Evolutionary conservation across 92 coral and sea anemone species (phyloP).

Genomic region (Epizoanthus illoricatus): DNA sequence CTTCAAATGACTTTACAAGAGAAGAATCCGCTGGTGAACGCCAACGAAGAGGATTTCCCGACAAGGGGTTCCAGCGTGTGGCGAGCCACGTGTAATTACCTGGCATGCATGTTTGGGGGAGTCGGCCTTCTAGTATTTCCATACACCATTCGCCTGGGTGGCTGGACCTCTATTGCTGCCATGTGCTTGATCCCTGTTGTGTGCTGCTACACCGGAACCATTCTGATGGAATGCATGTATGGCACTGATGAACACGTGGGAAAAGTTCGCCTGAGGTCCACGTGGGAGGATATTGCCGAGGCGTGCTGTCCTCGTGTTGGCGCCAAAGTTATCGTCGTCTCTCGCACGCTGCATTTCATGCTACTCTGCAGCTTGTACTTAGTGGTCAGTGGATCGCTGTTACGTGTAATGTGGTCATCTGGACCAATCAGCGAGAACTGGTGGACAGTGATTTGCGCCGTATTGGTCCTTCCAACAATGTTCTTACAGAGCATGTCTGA

Average conservation of each 20-base stretch:
- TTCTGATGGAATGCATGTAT: slow-evolving; percentile 27
- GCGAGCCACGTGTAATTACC: slow-evolving; percentile 20
- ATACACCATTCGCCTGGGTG: slow-evolving; percentile 22
- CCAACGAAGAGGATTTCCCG: neutral
- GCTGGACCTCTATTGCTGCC: slow-evolving; percentile 28
- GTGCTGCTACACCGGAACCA: slow-evolving; percentile 28
- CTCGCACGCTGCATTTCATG: slow-evolving; percentile 16
- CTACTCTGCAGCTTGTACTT: slow-evolving; percentile 28
- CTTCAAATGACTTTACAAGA: neutral
- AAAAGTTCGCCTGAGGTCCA: slow-evolving; percentile 14
- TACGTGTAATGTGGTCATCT: neutral
- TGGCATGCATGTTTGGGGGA: slow-evolving; percentile 30
- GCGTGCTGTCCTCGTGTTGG: slow-evolving; percentile 32
- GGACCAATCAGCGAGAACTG: slow-evolving; percentile 7
- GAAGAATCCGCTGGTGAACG: neutral
- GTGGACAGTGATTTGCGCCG: slow-evolving; percentile 27
- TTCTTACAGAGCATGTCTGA: slow-evolving; percentile 17
- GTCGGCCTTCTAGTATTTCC: slow-evolving; percentile 24
- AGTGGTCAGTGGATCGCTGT: slow-evolving; percentile 21
- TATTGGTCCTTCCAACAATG: slow-evolving; percentile 12
- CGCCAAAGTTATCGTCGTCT: slow-evolving; percentile 6
- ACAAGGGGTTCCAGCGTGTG: slow-evolving; percentile 12
- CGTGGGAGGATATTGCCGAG: slow-evolving; percentile 24
- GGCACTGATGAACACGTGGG: slow-evolving; percentile 1
- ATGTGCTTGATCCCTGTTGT: slow-evolving; percentile 21